Conservation (phyloP, 2,797 vertebrate species). For the Myiotriccus ornatus region DNA sequence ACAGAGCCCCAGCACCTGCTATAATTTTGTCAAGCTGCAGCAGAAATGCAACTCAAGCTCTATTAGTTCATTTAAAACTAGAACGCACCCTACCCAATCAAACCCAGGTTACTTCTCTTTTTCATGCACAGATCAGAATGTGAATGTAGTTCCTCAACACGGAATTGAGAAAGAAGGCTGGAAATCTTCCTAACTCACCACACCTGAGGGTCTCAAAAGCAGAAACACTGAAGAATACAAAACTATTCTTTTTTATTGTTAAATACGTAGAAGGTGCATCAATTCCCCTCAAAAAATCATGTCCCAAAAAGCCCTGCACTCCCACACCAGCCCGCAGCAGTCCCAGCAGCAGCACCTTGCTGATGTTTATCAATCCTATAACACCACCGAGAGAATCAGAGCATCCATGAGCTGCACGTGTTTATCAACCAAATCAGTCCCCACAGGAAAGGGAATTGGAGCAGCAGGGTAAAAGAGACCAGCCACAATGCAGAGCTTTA, state of each 20-base stretch:
- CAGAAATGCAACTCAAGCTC: conserved; percentile 10
- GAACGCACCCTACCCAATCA: neutral
- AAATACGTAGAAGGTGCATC: neutral
- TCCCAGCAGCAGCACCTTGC: neutral
- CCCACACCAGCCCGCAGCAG: neutral
- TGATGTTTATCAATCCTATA: neutral
- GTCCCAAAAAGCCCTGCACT: neutral
- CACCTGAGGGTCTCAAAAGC: neutral
- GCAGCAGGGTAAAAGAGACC: neutral
- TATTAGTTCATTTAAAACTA: neutral
- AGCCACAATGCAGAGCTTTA: neutral
- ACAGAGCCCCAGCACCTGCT: neutral
- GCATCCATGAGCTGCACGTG: fast-evolving
- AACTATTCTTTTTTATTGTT: neutral
- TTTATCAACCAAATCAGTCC: neutral
- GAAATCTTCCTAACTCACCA: neutral
- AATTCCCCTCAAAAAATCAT: neutral
- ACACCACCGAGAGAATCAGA: neutral
- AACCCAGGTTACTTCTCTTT: neutral
- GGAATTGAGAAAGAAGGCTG: neutral
- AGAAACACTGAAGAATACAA: neutral
- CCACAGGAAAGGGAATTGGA: neutral
- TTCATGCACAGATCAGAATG: neutral
- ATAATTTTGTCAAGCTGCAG: neutral
- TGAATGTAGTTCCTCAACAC: neutral